phyloP scores from a whole-genome alignment of 2,113 vertebrate genomes.

The Austrofundulus limnaeus region DNA sequence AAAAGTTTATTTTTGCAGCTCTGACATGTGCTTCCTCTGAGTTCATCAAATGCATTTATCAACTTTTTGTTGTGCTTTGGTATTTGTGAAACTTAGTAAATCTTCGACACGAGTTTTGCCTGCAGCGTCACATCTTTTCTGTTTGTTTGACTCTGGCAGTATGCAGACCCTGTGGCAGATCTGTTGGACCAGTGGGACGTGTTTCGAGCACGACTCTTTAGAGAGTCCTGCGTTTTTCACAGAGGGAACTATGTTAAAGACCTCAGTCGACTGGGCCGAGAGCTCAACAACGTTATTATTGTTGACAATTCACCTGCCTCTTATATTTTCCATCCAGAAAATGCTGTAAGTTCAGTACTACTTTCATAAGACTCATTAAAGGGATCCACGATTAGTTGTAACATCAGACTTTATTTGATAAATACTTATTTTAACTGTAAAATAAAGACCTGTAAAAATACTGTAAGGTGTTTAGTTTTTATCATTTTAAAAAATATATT shows the following conservation, averaged over 20 bases:
- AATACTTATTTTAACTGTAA: too few relatives aligned
- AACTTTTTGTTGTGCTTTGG: not conserved
- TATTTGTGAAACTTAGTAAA: not conserved
- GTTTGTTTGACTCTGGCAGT: slow-evolving; percentile 73
- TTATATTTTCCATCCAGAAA: slow-evolving; percentile 99
- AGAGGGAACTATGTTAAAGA: slow-evolving; percentile 98
- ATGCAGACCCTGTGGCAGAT: slow-evolving; percentile 97
- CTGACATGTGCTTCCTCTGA: too few relatives aligned
- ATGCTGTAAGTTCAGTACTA: slow-evolving; percentile 86
- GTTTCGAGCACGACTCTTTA: slow-evolving; percentile 93
- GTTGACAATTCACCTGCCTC: slow-evolving; percentile 98
- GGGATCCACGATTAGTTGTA: too few relatives aligned
- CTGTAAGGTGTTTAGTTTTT: too few relatives aligned
- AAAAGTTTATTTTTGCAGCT: not conserved
- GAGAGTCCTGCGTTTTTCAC: slow-evolving; percentile 98
- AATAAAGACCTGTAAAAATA: too few relatives aligned
- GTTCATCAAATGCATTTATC: not conserved
- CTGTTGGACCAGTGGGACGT: slow-evolving; percentile 97
- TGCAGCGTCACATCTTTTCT: not conserved
- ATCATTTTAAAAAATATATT: too few relatives aligned
- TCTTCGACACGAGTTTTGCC: too few relatives aligned
- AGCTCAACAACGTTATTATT: slow-evolving; percentile 96
- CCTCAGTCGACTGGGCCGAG: slow-evolving; percentile 93
- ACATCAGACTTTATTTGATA: too few relatives aligned
- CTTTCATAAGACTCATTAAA: too few relatives aligned